phyloP scores from a whole-genome alignment of 2,888 invertebrate genomes.

The Troides aeacus region DNA sequence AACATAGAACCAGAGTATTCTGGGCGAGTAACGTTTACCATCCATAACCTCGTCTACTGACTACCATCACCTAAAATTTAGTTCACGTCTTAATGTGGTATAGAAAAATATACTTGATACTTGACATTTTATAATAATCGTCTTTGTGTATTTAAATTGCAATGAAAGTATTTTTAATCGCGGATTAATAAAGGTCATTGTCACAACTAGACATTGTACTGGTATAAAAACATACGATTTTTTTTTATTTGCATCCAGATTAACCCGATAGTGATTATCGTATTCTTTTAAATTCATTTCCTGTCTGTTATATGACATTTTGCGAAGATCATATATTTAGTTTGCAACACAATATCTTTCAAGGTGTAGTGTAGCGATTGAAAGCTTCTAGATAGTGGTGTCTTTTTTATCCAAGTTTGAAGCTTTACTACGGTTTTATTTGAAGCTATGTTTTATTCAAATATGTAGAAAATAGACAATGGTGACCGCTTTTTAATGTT shows the following conservation, averaged over 20 bases:
- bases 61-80: too few species aligned
- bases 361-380: too few species aligned
- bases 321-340: neutral
- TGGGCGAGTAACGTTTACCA: too few species aligned
- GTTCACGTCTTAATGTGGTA: too few species aligned
- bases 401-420: too few species aligned
- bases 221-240: neutral
- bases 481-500: neutral
- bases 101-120: too few species aligned
- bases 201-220: neutral
- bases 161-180: neutral
- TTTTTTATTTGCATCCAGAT: neutral
- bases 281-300: conserved; percentile 17
- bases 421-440: too few species aligned
- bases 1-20: too few species aligned
- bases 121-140: too few species aligned
- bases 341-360: neutral
- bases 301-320: conserved; percentile 12
- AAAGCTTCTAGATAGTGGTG: too few species aligned
- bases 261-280: neutral
- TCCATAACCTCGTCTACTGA: too few species aligned
- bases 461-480: neutral
- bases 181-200: neutral
- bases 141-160: too few species aligned
- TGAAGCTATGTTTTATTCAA: neutral